These are phyloP conservation scores for Callimorpha dominula DNA, from an alignment of 2,888 invertebrate species.

Conservation along the genomic window DNA sequence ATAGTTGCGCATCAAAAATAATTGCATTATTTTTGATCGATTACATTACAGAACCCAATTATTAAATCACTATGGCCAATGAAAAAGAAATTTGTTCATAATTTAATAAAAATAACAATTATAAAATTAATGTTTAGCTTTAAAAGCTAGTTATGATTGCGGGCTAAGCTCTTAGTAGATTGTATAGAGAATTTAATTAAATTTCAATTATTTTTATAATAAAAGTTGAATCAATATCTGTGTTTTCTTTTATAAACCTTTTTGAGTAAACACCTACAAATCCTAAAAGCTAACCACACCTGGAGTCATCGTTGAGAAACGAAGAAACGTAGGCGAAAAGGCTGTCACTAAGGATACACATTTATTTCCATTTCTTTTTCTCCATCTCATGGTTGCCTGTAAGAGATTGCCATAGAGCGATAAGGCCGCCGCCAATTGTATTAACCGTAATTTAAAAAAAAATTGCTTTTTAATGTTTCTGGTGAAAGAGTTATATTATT, in stretches of 20 bases:
- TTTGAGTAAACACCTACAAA: not conserved
- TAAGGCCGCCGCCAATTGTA: too few species aligned
- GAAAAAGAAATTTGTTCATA: slow-evolving; percentile 9
- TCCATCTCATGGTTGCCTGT: too few species aligned
- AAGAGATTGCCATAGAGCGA: too few species aligned
- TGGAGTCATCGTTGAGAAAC: not conserved
- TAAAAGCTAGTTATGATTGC: slow-evolving; percentile 75
- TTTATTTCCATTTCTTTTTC: too few species aligned
- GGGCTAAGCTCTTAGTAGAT: slow-evolving; percentile 77
- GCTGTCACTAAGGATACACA: too few species aligned
- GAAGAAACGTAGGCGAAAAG: too few species aligned
- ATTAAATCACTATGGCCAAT: not conserved
- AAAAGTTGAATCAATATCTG: slow-evolving; percentile 60
- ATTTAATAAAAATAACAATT: slow-evolving; percentile 6
- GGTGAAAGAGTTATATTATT: too few species aligned
- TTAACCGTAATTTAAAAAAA: too few species aligned
- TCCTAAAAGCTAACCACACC: not conserved
- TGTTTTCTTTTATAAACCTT: not conserved
- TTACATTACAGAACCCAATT: not conserved
- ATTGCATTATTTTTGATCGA: not conserved
- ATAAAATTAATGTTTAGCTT: slow-evolving; percentile 65
- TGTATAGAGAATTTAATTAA: slow-evolving; percentile 73
- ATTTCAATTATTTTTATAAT: slow-evolving; percentile 85
- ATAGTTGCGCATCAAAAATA: not conserved
- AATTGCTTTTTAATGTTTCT: too few species aligned